phyloP scores from a whole-genome alignment of 2,888 invertebrate genomes.

The Synanthedon vespiformis region DNA sequence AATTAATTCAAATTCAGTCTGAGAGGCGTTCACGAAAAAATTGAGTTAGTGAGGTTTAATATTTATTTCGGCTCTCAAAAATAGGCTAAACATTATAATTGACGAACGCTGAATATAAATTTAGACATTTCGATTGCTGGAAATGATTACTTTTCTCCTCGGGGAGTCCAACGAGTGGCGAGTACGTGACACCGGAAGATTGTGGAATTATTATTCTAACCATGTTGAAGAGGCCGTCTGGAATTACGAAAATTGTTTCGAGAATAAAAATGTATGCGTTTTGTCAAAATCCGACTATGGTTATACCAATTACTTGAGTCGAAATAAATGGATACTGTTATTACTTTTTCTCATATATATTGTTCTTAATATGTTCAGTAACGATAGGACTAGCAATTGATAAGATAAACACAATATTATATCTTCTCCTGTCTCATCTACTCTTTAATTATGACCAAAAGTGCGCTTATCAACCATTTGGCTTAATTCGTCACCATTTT shows the following conservation, averaged over 20 bases:
- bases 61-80: conserved; percentile 24
- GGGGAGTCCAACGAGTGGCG: conserved; percentile 46
- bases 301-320: too few species aligned
- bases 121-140: conserved; percentile 50
- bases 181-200: conserved; percentile 57
- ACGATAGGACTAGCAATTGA: too few species aligned
- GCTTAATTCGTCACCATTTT: too few species aligned
- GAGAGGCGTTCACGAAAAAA: neutral
- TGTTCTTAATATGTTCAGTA: too few species aligned
- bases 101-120: conserved; percentile 54
- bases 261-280: conserved; percentile 42
- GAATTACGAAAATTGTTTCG: conserved; percentile 61
- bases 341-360: too few species aligned
- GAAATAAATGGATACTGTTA: too few species aligned
- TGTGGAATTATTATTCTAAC: conserved; percentile 65
- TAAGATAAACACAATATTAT: too few species aligned
- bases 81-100: conserved; percentile 46
- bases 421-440: too few species aligned
- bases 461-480: too few species aligned
- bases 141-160: conserved; percentile 61
- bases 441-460: too few species aligned
- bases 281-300: conserved; percentile 20
- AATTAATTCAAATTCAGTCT: neutral
- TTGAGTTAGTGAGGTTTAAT: conserved; percentile 12
- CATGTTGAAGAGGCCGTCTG: conserved; percentile 52